Base-by-base conservation (phyloP, 2,113 vertebrate species). In the Datnioides undecimradiatus region DNA sequence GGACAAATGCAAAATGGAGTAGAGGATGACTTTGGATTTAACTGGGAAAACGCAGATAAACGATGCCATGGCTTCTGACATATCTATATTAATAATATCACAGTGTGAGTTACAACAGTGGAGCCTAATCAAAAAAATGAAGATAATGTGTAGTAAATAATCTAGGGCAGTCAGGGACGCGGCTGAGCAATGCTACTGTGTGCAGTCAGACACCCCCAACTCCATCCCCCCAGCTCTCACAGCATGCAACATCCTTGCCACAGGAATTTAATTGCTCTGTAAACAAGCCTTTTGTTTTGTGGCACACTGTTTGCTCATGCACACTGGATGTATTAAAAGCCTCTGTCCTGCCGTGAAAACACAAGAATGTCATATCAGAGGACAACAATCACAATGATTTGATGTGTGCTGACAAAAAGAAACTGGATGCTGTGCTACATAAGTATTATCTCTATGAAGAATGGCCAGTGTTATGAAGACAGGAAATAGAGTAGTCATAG, bases 261-360 rank as follows among this genome's bases (percentile, higher is more conserved):
- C 91, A 92, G 89, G 88, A 94, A 93, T 92, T 89, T 88, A 90
- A 94, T 92, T 90, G 85, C 87, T 90, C 88, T 86, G 91, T 93
- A 92, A 94, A 92, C 90, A 91, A 90, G 82, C 67, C 88, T 83
- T 91, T 90, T 94, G 86, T 92, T 87, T 89, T 79, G 87, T 87
- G 77, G 71, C 84, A 68, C 84, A 80, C 75, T 88, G 84, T 91
- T 89, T 88, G 82, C 80, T 83, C 87, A 69, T 87, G 80, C 79
- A 86, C 72, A 88, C 85, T 79, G 85, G 86, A 82, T 85, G 77
- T 79, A 86, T 90, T 89, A 84, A 91, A 91, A 89, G 70, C 65
- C 63, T 90, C 58, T 33, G 81, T 77, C 84, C 55, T 76, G 80
- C 48, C 25, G 69, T 75, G 76, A 87, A 87, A 83, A 55, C 63